Base-by-base conservation (phyloP, 64 coral and sea anemone species). In the Stichodactyla helianthus region DNA sequence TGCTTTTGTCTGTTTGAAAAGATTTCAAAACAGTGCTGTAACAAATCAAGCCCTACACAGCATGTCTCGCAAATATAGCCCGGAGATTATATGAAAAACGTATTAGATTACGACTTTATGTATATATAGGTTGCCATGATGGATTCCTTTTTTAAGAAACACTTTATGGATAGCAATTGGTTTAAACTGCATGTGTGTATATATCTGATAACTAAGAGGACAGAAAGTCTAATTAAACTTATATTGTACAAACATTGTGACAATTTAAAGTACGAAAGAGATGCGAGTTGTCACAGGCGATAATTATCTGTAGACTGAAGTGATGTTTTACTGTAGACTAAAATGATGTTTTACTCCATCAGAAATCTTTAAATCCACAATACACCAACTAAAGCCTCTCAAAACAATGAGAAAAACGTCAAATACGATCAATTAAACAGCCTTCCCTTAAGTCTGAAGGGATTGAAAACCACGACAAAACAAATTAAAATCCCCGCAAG, bases 181-280 rank as follows among this genome's bases (percentile, higher is more conserved):
- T 13, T 7, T n/a, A 65, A 2, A 1, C 28, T 35, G 35, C 5
- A 26, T 83, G 7, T 4, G 18, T 83, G 53, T 59, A 53, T 55
- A 84, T 17, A 84, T 55, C 7, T 74, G 11, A 26, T 31, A 23
- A 12, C 68, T 74, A 14, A 74, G 68, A 10, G 22, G 12, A 74
- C 68, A 35, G 11, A 12, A 74, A 27, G 68, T 35, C 68, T 31
- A 74, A 74, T 74, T 74, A 74, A 10, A 13, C 27, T 74, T 27
- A 10, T 10, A 74, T 74, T 74, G 68, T 28, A 74, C 68, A 60
- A 85, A 85, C 61, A 85, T 85, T 60, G 61, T 85, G 83, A 60
- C 83, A 85, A 64, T 85, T 35, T 52, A 15, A 81, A 81, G 78
- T 52, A 81, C 78, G 78, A 81, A 1, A 74, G 26, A 31, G 68